Base-by-base conservation (phyloP, 2,888 invertebrate genomes). In the Dyspetes luteomarginatus region DNA sequence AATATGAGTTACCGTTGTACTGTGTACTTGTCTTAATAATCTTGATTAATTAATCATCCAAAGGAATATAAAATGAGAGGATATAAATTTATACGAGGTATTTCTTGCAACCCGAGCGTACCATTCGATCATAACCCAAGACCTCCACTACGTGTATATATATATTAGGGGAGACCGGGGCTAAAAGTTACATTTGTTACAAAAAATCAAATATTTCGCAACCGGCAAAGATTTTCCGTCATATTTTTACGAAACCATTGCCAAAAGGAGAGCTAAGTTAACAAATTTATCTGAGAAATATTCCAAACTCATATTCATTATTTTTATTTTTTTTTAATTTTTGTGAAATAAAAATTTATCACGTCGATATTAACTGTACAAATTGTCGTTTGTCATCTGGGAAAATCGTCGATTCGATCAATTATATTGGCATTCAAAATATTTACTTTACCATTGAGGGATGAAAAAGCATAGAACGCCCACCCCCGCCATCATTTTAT, bases 11-110 rank as follows among this genome's bases (percentile, higher is more conserved):
- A 43, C 19, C 3, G 17, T 56, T 24, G 73, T 67, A 73, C 62
- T 65, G 50, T 58, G 56, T 52, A 65, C 52, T 52, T 4, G 60
- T 45, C 69, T 84, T 84, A 82, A 83, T 79, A 82, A 84, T 83
- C 83, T 79, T 81, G 77, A 83, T 83, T 83, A 84, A 86, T 84
- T 83, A 78, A 81, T 75, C 65, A 76, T 71, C 58, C 81, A 78
- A 79, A 82, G 79, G 84, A 84, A 82, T 83, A 75, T 64, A 64
- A 82, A 83, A 84, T 79, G 83, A 83, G 83, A 81, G 81, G 43
- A 28, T 83, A 84, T 82, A 82, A 78, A 84, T 82, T 83, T 84
- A 82, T 81, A 83, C 78, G 79, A 83, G 77, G 77, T 72, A 79
- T 71, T 79, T 76, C 71, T 50, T 56, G 62, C 76, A 58, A 24